Conservation (phyloP, 35 echinoderm and acorn worm species). For the Hemicentrotus pulcherrimus region DNA sequence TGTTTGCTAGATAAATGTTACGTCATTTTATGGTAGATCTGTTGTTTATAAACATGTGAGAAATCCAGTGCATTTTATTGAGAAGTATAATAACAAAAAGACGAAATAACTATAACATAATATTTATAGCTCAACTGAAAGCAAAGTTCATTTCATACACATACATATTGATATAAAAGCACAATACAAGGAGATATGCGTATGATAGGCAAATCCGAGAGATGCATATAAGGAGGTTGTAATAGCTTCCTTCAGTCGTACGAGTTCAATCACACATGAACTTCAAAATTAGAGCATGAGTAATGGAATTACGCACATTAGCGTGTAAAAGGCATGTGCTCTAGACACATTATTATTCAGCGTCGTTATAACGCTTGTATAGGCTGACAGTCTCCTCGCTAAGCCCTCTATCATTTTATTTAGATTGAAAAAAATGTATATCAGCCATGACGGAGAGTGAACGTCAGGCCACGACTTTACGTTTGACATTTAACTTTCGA, state of each 20-base stretch:
- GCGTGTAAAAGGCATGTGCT: constrained; percentile 37
- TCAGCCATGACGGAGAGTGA: background rate
- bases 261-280: constrained; percentile 31
- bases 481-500: constrained; percentile 6
- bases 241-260: background rate
- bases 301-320: constrained; percentile 53
- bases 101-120: too few relatives aligned
- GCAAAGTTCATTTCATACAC: background rate
- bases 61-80: too few relatives aligned
- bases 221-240: background rate
- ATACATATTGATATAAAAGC: background rate
- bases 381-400: background rate
- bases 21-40: too few relatives aligned
- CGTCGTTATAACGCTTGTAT: constrained; percentile 10
- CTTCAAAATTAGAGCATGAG: constrained; percentile 45
- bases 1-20: too few relatives aligned
- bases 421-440: background rate
- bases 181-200: background rate
- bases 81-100: too few relatives aligned
- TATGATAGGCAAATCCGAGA: background rate
- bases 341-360: constrained; percentile 46
- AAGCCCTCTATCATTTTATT: background rate
- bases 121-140: background rate
- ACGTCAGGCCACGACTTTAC: background rate
- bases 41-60: too few relatives aligned